These are phyloP conservation scores for Coremacera marginata DNA, from an alignment of 2,888 invertebrate genomes.

Conservation along the genomic window DNA sequence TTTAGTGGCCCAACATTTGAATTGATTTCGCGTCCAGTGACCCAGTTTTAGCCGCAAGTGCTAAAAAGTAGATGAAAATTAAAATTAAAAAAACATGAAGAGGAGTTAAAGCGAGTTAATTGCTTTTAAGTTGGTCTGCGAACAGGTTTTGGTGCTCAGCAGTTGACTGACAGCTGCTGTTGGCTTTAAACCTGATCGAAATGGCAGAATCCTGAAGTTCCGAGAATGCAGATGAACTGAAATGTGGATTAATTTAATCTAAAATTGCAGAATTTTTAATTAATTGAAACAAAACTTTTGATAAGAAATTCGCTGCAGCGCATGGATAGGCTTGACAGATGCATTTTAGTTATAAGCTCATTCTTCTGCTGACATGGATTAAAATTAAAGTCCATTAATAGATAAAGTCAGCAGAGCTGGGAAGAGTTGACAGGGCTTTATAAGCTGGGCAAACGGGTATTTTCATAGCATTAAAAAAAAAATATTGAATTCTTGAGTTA, in stretches of 20 bases:
- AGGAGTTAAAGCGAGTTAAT: neutral
- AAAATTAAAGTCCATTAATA: neutral
- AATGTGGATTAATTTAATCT: conserved; percentile 7
- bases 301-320: neutral
- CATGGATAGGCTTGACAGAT: too few species aligned
- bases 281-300: conserved; percentile 14
- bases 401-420: neutral
- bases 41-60: conserved; percentile 24
- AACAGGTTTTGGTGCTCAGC: neutral
- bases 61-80: neutral
- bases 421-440: neutral
- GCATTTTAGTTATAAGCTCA: neutral
- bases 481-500: too few species aligned
- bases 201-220: neutral
- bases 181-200: neutral
- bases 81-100: neutral
- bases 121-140: neutral
- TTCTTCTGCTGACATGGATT: neutral
- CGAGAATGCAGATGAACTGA: neutral
- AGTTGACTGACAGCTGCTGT: neutral
- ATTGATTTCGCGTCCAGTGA: neutral
- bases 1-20: neutral
- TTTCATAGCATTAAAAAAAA: neutral
- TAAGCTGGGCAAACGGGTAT: neutral
- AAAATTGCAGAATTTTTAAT: conserved; percentile 21